Evolutionary conservation across 2,888 invertebrate genomes (phyloP), one percentile per base, ranked within the genome.

Genomic region (Conistra vaccinii): DNA sequence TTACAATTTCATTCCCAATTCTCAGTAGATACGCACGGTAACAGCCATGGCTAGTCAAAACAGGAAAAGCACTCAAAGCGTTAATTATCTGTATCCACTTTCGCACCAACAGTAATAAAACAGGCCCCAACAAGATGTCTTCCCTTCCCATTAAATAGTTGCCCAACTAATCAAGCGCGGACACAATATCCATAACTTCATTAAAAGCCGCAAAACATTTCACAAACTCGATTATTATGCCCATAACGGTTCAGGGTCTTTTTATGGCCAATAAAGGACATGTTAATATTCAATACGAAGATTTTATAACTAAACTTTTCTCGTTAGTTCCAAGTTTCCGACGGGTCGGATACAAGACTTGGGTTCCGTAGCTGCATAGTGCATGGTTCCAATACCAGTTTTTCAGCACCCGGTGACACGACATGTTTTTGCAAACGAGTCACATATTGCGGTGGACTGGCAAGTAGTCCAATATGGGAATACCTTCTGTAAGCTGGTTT

Each of bases 281-380:
- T 93, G 93, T 94, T 94, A 94, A 94, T 94, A 94, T 94, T 94
- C 94, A 94, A 94, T 94, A 92, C 92, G 92, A 91, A 90, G 90
- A 93, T 94, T 94, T 94, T 94, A 94, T 94, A 94, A 91, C 91
- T 83, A 90, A 94, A 94, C 89, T 94, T 94, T 93, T 92, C 94
- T 94, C 93, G 93, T 94, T 94, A 94, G 91, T 92, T 91, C 83
- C 65, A 89, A 90, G 89, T 91, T 91, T 81, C 78, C 81, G 75
- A 81, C 77, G 85, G 84, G 85, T 86, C 83, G 86, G 91, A 91
- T 91, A 92, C 91, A 91, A 87, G 88, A 62, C 73, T 69, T 57
- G 67, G 60, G 79, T 81, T 74, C 80, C 74, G 74, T 75, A 51
- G 69, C 70, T 82, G 84, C 77, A 84, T 78, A 84, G 63, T 78